Evolutionary conservation across 2,797 vertebrate species (phyloP).

Genomic region (Lithobates pipiens): DNA sequence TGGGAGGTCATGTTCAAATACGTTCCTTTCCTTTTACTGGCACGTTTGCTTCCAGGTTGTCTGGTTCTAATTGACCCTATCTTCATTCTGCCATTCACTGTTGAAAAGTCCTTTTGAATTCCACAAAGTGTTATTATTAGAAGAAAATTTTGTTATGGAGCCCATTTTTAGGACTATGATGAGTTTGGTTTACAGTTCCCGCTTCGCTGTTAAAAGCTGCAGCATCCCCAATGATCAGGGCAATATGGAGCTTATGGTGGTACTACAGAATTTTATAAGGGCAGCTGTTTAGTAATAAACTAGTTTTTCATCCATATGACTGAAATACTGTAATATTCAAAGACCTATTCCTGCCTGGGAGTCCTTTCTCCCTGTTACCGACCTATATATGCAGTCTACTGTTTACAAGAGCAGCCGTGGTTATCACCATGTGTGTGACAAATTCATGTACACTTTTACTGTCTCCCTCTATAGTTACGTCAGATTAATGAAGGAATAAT

Average conservation of each 20-base stretch:
- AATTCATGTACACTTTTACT: too few relatives aligned
- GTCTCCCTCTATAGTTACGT: too few relatives aligned
- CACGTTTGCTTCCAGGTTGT: background rate
- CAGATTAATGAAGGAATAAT: too few relatives aligned
- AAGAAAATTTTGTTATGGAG: background rate
- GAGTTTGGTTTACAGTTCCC: background rate
- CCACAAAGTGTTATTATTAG: background rate
- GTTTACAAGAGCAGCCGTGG: too few relatives aligned
- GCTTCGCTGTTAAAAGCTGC: background rate
- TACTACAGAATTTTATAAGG: too few relatives aligned
- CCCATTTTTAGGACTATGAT: background rate
- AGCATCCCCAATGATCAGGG: background rate
- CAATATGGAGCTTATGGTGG: background rate
- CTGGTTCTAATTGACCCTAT: background rate
- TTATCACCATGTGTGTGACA: too few relatives aligned
- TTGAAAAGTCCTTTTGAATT: background rate
- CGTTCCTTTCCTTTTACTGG: background rate
- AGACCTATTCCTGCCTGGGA: too few relatives aligned
- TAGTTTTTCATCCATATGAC: too few relatives aligned
- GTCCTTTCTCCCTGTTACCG: too few relatives aligned
- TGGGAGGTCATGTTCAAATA: background rate
- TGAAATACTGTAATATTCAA: too few relatives aligned
- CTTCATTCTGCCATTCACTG: background rate
- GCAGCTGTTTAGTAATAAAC: background rate
- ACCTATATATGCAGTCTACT: too few relatives aligned